phyloP scores from a whole-genome alignment of 1,140 invertebrate genomes.

The Hormaphis cornu region DNA sequence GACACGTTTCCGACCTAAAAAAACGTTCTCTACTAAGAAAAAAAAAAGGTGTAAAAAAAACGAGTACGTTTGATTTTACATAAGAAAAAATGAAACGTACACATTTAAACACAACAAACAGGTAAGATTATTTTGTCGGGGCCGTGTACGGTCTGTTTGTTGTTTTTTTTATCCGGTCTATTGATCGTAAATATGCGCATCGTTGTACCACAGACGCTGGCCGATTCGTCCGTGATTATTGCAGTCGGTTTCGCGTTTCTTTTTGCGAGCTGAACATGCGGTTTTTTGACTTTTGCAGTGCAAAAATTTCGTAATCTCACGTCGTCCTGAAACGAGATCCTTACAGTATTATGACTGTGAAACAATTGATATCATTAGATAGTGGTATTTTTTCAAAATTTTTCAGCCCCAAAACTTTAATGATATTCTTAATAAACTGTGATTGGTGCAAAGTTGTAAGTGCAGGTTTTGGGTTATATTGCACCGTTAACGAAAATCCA shows the following conservation, averaged over 20 bases:
- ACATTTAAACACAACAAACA: no score
- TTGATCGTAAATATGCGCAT: background rate
- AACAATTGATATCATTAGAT: background rate
- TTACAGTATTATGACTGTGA: background rate
- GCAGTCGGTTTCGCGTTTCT: background rate
- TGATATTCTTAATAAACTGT: no score
- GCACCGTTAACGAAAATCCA: no score
- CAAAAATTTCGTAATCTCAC: background rate
- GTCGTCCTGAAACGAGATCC: background rate
- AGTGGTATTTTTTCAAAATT: no score
- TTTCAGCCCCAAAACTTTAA: no score
- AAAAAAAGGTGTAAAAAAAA: no score
- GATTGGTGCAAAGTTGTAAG: no score
- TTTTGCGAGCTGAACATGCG: background rate
- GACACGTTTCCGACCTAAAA: no score
- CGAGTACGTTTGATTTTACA: no score
- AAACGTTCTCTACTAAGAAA: no score
- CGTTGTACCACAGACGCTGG: background rate
- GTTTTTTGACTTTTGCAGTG: slow-evolving; percentile 4
- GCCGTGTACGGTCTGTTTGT: background rate
- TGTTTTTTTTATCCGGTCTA: background rate
- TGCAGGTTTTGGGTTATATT: no score
- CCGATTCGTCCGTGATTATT: background rate
- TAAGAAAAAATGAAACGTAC: no score
- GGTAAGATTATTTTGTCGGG: background rate